Conservation (phyloP, 2,113 vertebrate genomes). For the Erythrocercus mccallii region DNA sequence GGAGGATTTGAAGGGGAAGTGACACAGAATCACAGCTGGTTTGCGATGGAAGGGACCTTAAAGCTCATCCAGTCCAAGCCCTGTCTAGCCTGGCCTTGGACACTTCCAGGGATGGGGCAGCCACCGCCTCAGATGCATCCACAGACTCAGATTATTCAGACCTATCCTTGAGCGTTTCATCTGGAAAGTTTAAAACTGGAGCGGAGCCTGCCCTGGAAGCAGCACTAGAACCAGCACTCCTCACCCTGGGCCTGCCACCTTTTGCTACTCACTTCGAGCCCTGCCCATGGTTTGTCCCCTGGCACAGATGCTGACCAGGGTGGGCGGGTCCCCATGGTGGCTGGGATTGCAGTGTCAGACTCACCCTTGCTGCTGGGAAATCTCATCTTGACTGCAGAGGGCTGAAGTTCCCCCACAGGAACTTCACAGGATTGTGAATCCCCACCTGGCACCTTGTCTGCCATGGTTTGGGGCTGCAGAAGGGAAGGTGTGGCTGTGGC, state of each 20-base stretch:
- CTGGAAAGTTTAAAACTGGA: neutral
- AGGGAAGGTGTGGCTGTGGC: neutral
- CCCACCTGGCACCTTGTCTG: neutral
- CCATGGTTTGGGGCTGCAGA: neutral
- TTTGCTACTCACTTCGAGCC: neutral
- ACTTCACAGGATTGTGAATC: neutral
- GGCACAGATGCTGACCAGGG: rapidly evolving
- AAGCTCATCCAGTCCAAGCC: neutral
- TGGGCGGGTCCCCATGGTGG: neutral
- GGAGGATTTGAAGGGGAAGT: neutral
- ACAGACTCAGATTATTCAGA: neutral
- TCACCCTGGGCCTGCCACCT: rapidly evolving
- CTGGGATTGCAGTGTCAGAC: neutral
- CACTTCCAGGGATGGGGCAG: neutral
- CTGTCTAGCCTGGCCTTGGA: rapidly evolving
- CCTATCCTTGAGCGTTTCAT: rapidly evolving
- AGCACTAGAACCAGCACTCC: neutral
- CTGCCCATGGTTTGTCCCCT: neutral
- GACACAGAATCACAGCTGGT: neutral
- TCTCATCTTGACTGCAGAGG: rapidly evolving
- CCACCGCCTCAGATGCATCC: neutral
- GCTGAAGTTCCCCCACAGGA: neutral
- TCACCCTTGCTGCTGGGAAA: neutral
- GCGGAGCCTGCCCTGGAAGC: rapidly evolving
- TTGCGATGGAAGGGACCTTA: neutral